Conservation (phyloP, 2,113 vertebrate genomes). For the Syrrhaptes paradoxus region DNA sequence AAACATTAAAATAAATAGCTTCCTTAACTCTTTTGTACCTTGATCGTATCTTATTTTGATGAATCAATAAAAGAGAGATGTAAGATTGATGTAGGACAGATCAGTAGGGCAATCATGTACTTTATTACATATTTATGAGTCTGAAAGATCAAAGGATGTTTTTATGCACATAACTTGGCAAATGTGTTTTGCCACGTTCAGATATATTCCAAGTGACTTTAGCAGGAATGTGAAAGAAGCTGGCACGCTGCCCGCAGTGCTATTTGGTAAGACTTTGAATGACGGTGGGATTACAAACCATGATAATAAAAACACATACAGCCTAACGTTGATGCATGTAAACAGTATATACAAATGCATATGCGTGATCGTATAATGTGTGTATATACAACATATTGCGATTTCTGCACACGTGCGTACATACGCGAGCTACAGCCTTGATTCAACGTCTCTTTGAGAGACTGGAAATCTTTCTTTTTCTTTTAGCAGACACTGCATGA, state of each 20-base stretch:
- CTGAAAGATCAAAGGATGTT: constrained; percentile 84
- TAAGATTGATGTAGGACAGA: constrained; percentile 80
- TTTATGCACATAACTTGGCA: constrained; percentile 83
- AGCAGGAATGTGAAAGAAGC: constrained; percentile 71
- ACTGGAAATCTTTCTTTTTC: neutral
- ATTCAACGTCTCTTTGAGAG: neutral
- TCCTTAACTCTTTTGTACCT: constrained; percentile 83
- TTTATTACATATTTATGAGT: constrained; percentile 85
- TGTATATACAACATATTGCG: constrained; percentile 63
- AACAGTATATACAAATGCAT: constrained; percentile 70
- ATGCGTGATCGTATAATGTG: constrained; percentile 62
- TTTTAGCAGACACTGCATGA: neutral
- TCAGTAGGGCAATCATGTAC: constrained; percentile 77
- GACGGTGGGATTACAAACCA: constrained; percentile 75
- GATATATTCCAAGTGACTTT: constrained; percentile 82
- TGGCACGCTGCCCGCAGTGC: constrained; percentile 76
- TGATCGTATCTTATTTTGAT: constrained; percentile 82
- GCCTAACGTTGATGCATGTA: constrained; percentile 64
- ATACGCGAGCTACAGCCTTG: neutral
- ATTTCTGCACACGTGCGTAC: constrained; percentile 40
- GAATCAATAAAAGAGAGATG: constrained; percentile 77
- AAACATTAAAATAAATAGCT: constrained; percentile 84
- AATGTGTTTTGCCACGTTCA: constrained; percentile 76
- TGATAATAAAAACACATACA: constrained; percentile 73
- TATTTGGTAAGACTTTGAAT: constrained; percentile 80